Evolutionary conservation across 2,888 invertebrate genomes (phyloP).

Genomic region (Epistrophe grossulariae): DNA sequence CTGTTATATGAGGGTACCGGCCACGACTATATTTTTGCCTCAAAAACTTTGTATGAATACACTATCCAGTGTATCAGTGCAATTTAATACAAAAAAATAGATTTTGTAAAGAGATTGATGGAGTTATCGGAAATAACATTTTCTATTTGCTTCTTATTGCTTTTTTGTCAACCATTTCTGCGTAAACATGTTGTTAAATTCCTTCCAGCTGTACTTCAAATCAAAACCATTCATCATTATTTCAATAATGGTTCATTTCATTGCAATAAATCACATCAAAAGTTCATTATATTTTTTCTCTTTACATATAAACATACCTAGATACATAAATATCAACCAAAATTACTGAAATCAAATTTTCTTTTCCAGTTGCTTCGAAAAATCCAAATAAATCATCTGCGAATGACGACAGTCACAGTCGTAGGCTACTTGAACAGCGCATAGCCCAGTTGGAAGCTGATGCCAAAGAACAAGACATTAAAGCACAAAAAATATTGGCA

Average conservation of each 20-base stretch:
- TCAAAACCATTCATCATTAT: background rate
- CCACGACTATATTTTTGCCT: too few relatives aligned
- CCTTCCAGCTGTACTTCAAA: background rate
- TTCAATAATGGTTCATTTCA: background rate
- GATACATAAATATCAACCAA: background rate
- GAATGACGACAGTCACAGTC: conserved; percentile 81
- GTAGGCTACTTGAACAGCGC: conserved; percentile 87
- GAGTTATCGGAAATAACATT: too few relatives aligned
- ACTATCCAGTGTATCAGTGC: too few relatives aligned
- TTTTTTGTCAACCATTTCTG: too few relatives aligned
- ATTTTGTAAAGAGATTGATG: too few relatives aligned
- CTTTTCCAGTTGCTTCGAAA: conserved; percentile 86
- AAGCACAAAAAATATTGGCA: conserved; percentile 88
- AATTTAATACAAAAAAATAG: too few relatives aligned
- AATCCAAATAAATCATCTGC: conserved; percentile 82
- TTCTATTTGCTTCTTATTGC: too few relatives aligned
- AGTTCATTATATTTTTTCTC: background rate
- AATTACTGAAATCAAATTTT: conserved; percentile 12
- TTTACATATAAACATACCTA: background rate
- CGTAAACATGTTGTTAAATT: too few relatives aligned
- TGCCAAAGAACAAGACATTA: conserved; percentile 88
- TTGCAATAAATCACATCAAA: background rate
- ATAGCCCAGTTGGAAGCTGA: conserved; percentile 89
- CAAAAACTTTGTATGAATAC: too few relatives aligned
- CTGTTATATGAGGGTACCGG: too few relatives aligned